phyloP scores from a whole-genome alignment of 1,140 invertebrate species.

The Sycobia sp. region DNA sequence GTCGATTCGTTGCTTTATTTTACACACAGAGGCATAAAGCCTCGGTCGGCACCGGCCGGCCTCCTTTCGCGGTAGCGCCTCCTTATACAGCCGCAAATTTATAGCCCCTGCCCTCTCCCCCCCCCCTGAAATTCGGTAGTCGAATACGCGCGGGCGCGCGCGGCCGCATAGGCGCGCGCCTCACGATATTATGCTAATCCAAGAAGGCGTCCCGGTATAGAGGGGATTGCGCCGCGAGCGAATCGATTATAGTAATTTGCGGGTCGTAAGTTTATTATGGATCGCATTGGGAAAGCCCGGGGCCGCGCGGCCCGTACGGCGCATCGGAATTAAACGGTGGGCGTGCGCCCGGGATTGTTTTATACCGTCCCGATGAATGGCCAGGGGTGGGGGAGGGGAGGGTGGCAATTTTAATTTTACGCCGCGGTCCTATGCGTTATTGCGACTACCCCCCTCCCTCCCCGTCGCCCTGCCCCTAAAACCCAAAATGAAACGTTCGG shows the following conservation, averaged over 20 bases:
- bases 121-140: constrained; percentile 36
- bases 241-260: constrained; percentile 36
- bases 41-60: too few species aligned
- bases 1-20: too few species aligned
- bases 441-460: too few species aligned
- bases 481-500: constrained; percentile 31
- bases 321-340: constrained; percentile 25
- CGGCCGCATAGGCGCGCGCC: background rate
- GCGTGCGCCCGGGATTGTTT: constrained; percentile 21
- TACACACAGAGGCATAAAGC: too few species aligned
- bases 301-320: background rate
- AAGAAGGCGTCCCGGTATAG: constrained; percentile 21
- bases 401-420: constrained; percentile 36
- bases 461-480: too few species aligned
- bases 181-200: constrained; percentile 36
- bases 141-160: background rate
- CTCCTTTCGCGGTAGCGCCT: too few species aligned
- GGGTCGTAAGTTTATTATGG: constrained; percentile 35
- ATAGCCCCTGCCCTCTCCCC: too few species aligned
- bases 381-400: too few species aligned
- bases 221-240: constrained; percentile 27
- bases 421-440: constrained; percentile 34
- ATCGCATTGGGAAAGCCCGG: constrained; percentile 23
- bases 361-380: constrained; percentile 26
- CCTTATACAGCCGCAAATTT: constrained; percentile 17